Conservation (phyloP, 2,888 invertebrate genomes). For the Dichetophora obliterata region DNA sequence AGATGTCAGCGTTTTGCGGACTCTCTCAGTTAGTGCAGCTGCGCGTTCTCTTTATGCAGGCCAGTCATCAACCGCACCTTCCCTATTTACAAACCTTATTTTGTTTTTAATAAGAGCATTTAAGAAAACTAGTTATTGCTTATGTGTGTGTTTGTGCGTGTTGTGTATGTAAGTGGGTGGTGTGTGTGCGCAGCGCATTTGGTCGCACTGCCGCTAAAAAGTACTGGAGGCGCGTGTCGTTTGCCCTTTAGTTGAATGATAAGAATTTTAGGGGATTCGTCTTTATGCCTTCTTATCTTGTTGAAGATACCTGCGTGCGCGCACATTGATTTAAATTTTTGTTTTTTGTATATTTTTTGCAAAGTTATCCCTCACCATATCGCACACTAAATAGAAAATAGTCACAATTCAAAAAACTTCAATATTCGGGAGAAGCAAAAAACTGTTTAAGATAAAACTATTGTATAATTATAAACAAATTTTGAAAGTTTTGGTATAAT, state of each 20-base stretch:
- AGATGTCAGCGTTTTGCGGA: neutral
- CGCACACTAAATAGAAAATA: no score
- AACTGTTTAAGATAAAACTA: no score
- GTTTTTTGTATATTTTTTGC: neutral
- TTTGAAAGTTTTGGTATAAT: no score
- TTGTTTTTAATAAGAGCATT: no score
- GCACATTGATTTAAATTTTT: neutral
- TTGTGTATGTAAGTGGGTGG: no score
- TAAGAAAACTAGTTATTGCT: no score
- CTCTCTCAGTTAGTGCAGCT: neutral
- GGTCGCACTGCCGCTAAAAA: no score
- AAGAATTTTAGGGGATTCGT: slow-evolving; percentile 20
- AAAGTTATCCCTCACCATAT: neutral
- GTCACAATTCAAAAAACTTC: no score
- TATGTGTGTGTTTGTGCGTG: no score
- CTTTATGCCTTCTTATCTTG: neutral
- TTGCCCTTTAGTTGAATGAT: slow-evolving; percentile 28
- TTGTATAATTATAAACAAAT: no score
- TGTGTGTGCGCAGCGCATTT: no score
- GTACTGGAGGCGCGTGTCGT: slow-evolving; percentile 22
- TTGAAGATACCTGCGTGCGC: neutral
- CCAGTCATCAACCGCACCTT: neutral
- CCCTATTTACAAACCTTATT: neutral
- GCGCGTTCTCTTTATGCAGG: neutral
- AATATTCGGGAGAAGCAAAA: no score